These are phyloP conservation scores for Isaurus tuberculatus DNA, from an alignment of 92 coral and sea anemone genomes.

Conservation along the genomic window DNA sequence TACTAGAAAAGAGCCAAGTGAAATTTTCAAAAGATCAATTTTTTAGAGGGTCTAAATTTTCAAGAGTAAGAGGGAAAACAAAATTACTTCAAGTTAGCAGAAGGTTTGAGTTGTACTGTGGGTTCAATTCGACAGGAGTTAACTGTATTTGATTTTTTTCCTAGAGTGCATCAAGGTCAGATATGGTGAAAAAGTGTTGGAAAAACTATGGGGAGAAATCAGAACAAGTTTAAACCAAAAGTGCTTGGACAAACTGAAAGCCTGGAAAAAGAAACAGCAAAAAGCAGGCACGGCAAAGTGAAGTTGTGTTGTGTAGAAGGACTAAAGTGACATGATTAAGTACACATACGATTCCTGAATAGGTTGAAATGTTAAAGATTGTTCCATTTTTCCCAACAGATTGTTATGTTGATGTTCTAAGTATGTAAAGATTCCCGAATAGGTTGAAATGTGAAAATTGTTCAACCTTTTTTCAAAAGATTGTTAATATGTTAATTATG, in stretches of 20 bases:
- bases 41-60: neutral
- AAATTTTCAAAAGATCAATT: neutral
- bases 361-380: neutral
- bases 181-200: constrained; percentile 55
- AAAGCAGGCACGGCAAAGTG: constrained; percentile 17
- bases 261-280: constrained; percentile 9
- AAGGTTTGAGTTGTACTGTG: constrained; percentile 6
- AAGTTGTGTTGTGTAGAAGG: neutral
- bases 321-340: neutral
- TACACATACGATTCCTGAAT: neutral
- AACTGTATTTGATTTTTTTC: neutral
- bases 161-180: constrained; percentile 60
- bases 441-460: constrained; percentile 12
- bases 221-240: constrained; percentile 62
- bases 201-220: constrained; percentile 57
- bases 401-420: neutral
- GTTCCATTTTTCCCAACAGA: constrained; percentile 8
- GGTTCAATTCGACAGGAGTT: neutral
- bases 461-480: neutral
- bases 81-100: constrained; percentile 3
- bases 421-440: neutral
- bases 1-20: neutral
- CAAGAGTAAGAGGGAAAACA: neutral
- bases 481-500: constrained; percentile 2
- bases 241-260: constrained; percentile 55